Evolutionary conservation across 2,113 vertebrate genomes (phyloP).

Genomic region (Rattus rattus): DNA sequence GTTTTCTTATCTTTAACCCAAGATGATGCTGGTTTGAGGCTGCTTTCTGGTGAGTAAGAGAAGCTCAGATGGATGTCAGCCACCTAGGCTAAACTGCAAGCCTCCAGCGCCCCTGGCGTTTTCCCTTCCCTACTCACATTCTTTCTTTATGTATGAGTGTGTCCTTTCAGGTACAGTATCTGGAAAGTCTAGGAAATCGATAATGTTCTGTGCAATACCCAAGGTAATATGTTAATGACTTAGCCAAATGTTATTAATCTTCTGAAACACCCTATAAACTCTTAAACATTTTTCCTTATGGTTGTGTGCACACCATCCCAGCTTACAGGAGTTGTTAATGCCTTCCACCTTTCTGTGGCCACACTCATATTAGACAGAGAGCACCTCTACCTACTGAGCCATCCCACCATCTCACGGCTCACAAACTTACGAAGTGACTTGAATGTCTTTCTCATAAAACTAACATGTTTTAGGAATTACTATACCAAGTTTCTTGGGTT

Average conservation of each 20-base stretch:
- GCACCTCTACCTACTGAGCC: background rate
- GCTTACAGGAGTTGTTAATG: background rate
- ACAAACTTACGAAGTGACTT: conserved; percentile 37
- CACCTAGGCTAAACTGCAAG: background rate
- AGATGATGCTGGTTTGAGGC: background rate
- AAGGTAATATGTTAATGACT: background rate
- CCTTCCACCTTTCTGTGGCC: too few species aligned
- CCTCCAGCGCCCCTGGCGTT: background rate
- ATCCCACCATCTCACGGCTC: background rate
- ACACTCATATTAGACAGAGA: background rate
- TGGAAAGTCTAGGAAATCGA: background rate
- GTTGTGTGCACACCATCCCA: background rate
- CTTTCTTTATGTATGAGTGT: background rate
- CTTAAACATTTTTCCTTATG: background rate
- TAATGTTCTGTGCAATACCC: background rate
- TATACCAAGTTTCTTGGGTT: conserved; percentile 38
- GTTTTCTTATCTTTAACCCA: background rate
- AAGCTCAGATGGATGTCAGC: background rate
- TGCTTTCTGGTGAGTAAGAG: background rate
- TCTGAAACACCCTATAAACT: conserved; percentile 13
- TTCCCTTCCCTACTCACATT: background rate
- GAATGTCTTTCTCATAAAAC: conserved; percentile 57
- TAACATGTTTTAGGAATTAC: conserved; percentile 42
- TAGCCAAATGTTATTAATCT: conserved; percentile 14
- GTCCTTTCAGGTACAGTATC: background rate